A percentile compares a stretch with the other conserved stretches of the same genome.
Conservation (phyloP, 2,797 vertebrate species). For the Gobio occitaniae region DNA sequence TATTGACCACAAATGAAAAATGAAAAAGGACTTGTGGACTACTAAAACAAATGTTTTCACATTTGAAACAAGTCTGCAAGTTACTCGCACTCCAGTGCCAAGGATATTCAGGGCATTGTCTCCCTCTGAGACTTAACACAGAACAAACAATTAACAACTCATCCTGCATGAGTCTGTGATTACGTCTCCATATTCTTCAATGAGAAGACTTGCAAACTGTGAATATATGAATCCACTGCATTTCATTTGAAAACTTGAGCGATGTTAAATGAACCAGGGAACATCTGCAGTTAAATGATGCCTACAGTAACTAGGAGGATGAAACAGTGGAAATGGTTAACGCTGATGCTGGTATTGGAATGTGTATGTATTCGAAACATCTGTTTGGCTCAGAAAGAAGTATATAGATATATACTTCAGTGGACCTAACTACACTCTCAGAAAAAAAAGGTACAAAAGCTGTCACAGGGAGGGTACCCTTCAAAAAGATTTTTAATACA, state of each 20-base stretch:
- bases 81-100: not conserved
- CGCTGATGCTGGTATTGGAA: not conserved
- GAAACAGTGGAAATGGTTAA: not conserved
- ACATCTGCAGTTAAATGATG: conserved; percentile 30
- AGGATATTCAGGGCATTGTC: not conserved
- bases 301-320: not conserved
- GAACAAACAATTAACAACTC: conserved; percentile 23
- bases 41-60: not conserved
- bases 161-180: conserved; percentile 6
- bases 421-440: too few species aligned
- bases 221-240: conserved; percentile 13
- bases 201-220: not conserved
- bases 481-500: too few species aligned
- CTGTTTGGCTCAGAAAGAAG: not conserved
- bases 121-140: conserved; percentile 1
- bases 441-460: too few species aligned
- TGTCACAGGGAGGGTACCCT: too few species aligned
- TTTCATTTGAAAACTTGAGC: not conserved
- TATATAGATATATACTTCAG: too few species aligned
- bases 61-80: conserved; percentile 6
- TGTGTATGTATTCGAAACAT: not conserved
- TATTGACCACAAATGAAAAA: not conserved
- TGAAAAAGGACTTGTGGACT: not conserved
- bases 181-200: not conserved
- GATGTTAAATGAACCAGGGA: conserved; percentile 22